Base-by-base conservation (phyloP, 1,140 invertebrate genomes). In the Heliconius hewitsoni region DNA sequence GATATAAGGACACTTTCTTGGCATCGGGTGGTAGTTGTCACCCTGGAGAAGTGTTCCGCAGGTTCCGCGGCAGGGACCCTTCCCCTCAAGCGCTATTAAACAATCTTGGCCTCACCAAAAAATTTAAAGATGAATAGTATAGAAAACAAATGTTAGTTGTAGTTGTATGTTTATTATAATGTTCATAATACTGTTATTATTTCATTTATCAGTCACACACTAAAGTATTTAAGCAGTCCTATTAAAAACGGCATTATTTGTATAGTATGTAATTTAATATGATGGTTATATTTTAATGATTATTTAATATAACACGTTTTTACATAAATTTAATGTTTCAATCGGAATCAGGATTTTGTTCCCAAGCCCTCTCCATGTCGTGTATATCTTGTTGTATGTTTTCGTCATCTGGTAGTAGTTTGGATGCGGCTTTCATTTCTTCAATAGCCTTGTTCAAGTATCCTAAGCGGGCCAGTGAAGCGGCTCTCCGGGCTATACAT, bases 1-100 rank as follows among this genome's bases (percentile, higher is more conserved):
- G 98, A 78, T 99, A 98, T 88, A 96, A 97, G 81, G 96, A 98
- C 74, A 98, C 98, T 3, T 99, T 98, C 92, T 95, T 99, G n/a
- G 95, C 97, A 1, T 94, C 96, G 18, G 98, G 98, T 13, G 98
- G 98, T 8, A 96, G 96, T 80, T 96, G 96, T 83, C 96, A 97
- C 83, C 96, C 97, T 0, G 96, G 95, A 82, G 97, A 99, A 95
- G 96, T 98, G 8, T 99, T 99, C 92, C 96, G 98, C 78, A 96
- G 96, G 86, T 99, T 99, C 92, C 95, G 98, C 85, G 98, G 98
- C 3, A 95, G 98, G 57, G 98, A 99, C 95, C 98, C 98, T 0
- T 97, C 97, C 9, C 96, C 97, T 1, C 96, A 98, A 87, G 97
- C 98, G 1, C 93, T 98, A n/a, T 89, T 98, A 0, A 96, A 96